These are phyloP conservation scores for Sakesphorus luctuosus DNA, from an alignment of 2,113 vertebrate genomes.

Conservation along the genomic window DNA sequence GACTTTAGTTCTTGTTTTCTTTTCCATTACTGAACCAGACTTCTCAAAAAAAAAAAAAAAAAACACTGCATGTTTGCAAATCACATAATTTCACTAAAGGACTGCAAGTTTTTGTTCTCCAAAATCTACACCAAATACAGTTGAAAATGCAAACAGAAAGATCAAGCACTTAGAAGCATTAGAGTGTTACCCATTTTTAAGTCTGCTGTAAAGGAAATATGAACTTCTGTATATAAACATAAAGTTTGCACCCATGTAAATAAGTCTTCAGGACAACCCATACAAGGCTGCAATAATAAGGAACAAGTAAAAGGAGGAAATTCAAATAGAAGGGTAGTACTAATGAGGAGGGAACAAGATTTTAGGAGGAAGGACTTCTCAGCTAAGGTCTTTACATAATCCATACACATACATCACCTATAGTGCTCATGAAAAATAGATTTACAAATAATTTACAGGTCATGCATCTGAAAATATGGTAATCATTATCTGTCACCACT, in stretches of 20 bases:
- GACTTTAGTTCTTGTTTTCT: constrained; percentile 30
- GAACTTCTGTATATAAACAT: not conserved
- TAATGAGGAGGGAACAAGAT: not conserved
- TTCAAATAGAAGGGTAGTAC: not conserved
- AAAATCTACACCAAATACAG: not conserved
- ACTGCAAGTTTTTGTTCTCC: not conserved
- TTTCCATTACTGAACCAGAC: not conserved
- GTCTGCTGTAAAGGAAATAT: not conserved
- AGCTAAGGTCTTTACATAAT: not conserved
- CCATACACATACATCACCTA: not conserved
- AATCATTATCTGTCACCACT: not conserved
- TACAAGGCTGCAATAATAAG: not conserved
- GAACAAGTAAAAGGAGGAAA: not conserved
- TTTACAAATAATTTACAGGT: not conserved
- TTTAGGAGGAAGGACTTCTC: not conserved
- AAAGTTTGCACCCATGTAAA: not conserved
- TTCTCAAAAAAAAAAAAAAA: not conserved
- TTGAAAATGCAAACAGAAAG: not conserved
- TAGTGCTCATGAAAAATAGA: not conserved
- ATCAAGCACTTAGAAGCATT: not conserved
- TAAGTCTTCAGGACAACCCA: not conserved
- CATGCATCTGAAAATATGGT: not conserved
- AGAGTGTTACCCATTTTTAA: not conserved
- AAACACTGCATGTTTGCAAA: not conserved
- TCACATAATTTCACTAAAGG: constrained; percentile 1